Evolutionary conservation across 1,140 invertebrate species (phyloP), one percentile per base, ranked within the genome.

Genomic region (Mactra quadrangularis): DNA sequence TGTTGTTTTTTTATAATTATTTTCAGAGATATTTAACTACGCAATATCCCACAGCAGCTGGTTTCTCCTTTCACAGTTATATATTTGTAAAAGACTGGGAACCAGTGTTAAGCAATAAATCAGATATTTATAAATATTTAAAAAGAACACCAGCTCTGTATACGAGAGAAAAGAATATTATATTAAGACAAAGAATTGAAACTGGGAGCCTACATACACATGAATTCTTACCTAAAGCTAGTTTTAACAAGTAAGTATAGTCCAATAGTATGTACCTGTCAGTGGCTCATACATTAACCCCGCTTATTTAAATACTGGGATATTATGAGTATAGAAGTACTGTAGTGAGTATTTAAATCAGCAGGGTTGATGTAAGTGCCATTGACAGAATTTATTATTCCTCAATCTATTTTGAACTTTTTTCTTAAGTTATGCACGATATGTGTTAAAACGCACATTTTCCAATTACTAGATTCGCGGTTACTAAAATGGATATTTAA

Each of bases 11-110:
- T n/a, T n/a, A n/a, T n/a, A n/a, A n/a, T n/a, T n/a, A n/a, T 31
- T 75, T 60, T 31, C 57, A 75, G 72, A 59, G 1, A 45, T 27
- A 59, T n/a, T n/a, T 75, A 15, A 75, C 57, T 2, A 45, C 22
- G 9, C 6, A 22, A 1, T 60, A 29, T 19, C 72, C 72, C 1
- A 45, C 25, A 27, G 72, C 72, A 3, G 72, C 72, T 3, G 72
- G 72, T 19, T 75, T 75, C n/a, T 25, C 72, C 25, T 60, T 75
- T 60, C 38, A 75, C 27, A 75, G 53, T 59, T 75, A 45, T 35
- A 55, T 75, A 29, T 75, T 75, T 41, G 53, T 38, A 41, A 75
- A 75, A 60, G 72, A 75, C 41, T 75, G 72, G 72, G 45, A 57
- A n/a, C 45, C 38, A 45, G 45, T 33, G 1, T 35, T 22, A 27